A percentile compares a stretch with the other conserved stretches of the same genome.
Conservation (phyloP, 2,888 invertebrate genomes). For the Desoria tigrina region DNA sequence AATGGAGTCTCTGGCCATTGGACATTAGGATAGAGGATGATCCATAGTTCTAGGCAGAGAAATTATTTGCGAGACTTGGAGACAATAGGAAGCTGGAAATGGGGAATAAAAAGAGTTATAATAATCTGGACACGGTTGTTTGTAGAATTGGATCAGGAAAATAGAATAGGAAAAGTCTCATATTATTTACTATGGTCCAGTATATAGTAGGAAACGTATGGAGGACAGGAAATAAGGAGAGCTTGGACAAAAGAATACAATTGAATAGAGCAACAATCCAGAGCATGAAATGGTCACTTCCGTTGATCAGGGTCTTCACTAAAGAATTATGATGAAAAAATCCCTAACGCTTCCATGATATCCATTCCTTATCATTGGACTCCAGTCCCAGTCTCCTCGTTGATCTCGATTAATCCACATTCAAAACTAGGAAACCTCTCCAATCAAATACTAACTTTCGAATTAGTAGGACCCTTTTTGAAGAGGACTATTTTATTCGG, state of each 20-base stretch:
- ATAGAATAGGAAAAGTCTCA: slow-evolving; percentile 4
- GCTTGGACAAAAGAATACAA: slow-evolving; percentile 12
- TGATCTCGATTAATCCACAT: slow-evolving; percentile 43
- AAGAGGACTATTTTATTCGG: too few relatives aligned
- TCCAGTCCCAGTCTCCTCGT: slow-evolving; percentile 37
- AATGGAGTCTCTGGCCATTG: not conserved
- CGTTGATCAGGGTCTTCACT: slow-evolving; percentile 38
- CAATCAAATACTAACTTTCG: too few relatives aligned
- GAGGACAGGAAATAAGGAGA: slow-evolving; percentile 24
- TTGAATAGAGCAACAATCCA: slow-evolving; percentile 40
- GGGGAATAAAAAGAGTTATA: not conserved
- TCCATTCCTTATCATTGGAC: slow-evolving; percentile 24
- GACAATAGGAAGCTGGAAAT: not conserved
- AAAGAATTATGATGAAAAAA: slow-evolving; percentile 20
- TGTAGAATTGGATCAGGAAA: slow-evolving; percentile 8
- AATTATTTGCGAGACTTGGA: slow-evolving; percentile 10
- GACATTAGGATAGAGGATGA: too few relatives aligned
- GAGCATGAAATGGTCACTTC: slow-evolving; percentile 54
- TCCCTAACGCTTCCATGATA: slow-evolving; percentile 35
- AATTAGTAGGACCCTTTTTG: too few relatives aligned
- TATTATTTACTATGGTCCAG: not conserved
- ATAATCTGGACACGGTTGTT: not conserved
- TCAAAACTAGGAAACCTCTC: slow-evolving; percentile 7
- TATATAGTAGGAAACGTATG: slow-evolving; percentile 1
- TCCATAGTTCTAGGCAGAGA: slow-evolving; percentile 14